phyloP scores from a whole-genome alignment of 1,140 invertebrate genomes.

The Drosophila sp. region DNA sequence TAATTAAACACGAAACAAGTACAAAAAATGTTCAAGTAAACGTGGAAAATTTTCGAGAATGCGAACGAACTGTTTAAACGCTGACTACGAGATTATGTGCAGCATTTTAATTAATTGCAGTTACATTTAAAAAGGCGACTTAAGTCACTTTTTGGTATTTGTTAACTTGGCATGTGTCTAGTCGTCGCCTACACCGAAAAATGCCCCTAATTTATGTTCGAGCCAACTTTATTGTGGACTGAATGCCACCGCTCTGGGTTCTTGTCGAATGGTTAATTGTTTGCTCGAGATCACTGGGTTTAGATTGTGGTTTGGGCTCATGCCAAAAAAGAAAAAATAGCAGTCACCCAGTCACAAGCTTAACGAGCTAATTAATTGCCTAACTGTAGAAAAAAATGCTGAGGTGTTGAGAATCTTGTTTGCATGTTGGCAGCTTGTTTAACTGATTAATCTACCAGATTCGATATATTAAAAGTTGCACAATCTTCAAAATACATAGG shows the following conservation, averaged over 20 bases:
- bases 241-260: slow-evolving; percentile 36
- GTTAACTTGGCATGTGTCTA: slow-evolving; percentile 45
- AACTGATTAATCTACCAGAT: slow-evolving; percentile 20
- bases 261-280: slow-evolving; percentile 57
- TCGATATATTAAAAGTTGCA: slow-evolving; percentile 20
- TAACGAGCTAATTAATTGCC: slow-evolving; percentile 66
- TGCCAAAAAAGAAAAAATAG: slow-evolving; percentile 48
- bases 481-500: slow-evolving; percentile 12
- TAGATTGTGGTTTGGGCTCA: slow-evolving; percentile 58
- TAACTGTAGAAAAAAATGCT: slow-evolving; percentile 36
- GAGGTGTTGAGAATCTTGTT: slow-evolving; percentile 73
- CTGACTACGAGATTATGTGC: slow-evolving; percentile 9
- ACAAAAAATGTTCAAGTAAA: slow-evolving; percentile 18
- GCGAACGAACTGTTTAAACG: slow-evolving; percentile 2
- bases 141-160: slow-evolving; percentile 41
- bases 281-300: slow-evolving; percentile 51
- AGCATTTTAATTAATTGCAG: slow-evolving; percentile 69
- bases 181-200: slow-evolving; percentile 29
- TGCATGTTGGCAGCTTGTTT: slow-evolving; percentile 48
- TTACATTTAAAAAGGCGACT: slow-evolving; percentile 41
- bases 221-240: slow-evolving; percentile 22
- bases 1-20: background rate
- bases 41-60: slow-evolving; percentile 49
- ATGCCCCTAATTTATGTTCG: slow-evolving; percentile 46
- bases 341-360: slow-evolving; percentile 39